Base-by-base conservation (phyloP, 2,888 invertebrate species). In the Athalia cordata region DNA sequence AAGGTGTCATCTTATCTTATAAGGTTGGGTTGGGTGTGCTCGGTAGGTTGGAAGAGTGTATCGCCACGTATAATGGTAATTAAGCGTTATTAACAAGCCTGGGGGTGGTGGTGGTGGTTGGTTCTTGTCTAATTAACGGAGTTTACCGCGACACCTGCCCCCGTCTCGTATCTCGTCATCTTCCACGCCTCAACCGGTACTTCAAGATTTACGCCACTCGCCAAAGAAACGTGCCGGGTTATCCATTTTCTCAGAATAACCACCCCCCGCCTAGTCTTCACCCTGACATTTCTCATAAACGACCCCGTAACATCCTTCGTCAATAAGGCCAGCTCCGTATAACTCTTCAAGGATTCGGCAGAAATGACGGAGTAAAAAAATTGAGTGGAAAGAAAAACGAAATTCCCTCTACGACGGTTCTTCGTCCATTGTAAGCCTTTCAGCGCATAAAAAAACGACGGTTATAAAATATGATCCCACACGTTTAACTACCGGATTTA, bases 31-130 rank as follows among this genome's bases (percentile, higher is more conserved):
- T 80, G 77, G 67, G 79, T 64, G 77, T 78, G 77, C 75, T 68
- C 85, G 84, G 81, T 82, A 84, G 83, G 84, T 84, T 85, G 87
- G 87, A 89, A 89, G 89, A 89, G 89, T 89, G 89, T 89, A 90
- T 90, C 88, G 89, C 87, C 88, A 87, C 89, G 89, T 90, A 90
- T 90, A 90, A 90, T 88, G 88, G 89, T 89, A 90, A 90, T 90
- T 90, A 90, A 88, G 89, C 89, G 89, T 89, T 90, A 90, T 90
- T 90, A 90, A 90, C 89, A 90, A 90, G 90, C 89, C 88, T 88
- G 85, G 85, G 85, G 84, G 85, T 83, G 85, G 82, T 80, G 81
- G 70, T 86, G 90, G 88, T 87, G 89, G 88, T 89, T 89, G 88
- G 86, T 88, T 90, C 89, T 89, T 89, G 90, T 90, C 90, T 90